A percentile compares a stretch with the other conserved stretches of the same genome.
Evolutionary conservation across 2,888 invertebrate genomes (phyloP).

Genomic region (Leptopilina syphax): DNA sequence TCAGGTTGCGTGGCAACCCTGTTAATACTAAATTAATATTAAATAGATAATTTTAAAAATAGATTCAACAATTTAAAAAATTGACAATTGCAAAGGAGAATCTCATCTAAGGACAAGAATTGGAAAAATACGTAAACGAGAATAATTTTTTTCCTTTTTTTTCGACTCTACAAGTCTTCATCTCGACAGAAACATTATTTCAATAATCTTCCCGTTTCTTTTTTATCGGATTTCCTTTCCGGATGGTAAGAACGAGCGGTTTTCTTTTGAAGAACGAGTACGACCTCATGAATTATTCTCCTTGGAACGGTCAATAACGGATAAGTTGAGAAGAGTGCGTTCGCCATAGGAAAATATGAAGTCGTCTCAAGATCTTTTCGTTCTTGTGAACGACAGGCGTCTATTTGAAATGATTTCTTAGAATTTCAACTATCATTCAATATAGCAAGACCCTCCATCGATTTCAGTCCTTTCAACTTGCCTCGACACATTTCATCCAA

Average conservation of each 20-base stretch:
- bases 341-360: slow-evolving; percentile 52
- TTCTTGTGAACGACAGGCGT: slow-evolving; percentile 27
- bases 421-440: not conserved
- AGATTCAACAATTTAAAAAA: not conserved
- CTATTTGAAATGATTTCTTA: slow-evolving; percentile 30
- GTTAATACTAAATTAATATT: too few species aligned
- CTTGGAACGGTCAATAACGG: slow-evolving; percentile 65
- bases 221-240: slow-evolving; percentile 64
- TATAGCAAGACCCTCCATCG: too few species aligned
- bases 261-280: slow-evolving; percentile 61
- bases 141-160: not conserved
- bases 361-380: slow-evolving; percentile 31
- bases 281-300: slow-evolving; percentile 71
- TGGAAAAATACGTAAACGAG: not conserved
- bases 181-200: slow-evolving; percentile 33
- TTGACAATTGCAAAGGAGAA: not conserved
- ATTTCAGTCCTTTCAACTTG: too few species aligned
- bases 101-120: not conserved
- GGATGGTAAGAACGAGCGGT: slow-evolving; percentile 60
- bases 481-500: too few species aligned
- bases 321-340: slow-evolving; percentile 60
- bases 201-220: slow-evolving; percentile 43
- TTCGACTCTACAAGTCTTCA: slow-evolving; percentile 18
- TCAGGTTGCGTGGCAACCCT: too few species aligned
- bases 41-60: too few species aligned